A percentile compares a stretch with the other conserved stretches of the same genome.
Conservation (phyloP, 2,888 invertebrate genomes). For the Gortyna flavago region DNA sequence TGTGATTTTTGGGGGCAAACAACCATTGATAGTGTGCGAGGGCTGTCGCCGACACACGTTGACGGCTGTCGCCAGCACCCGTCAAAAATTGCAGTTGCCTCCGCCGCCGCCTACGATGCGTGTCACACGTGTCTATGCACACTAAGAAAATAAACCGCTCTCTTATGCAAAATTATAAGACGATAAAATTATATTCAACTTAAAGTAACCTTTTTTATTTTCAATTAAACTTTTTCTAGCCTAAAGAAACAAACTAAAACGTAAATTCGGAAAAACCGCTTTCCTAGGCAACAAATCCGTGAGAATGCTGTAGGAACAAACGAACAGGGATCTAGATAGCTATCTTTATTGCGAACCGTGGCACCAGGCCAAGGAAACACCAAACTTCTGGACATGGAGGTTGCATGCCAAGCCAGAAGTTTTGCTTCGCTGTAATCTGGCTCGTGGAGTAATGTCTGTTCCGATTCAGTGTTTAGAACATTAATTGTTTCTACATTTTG, state of each 20-base stretch:
- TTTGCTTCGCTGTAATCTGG: conserved; percentile 38
- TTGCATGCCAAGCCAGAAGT: conserved; percentile 57
- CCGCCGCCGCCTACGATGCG: neutral
- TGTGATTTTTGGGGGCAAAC: too few species aligned
- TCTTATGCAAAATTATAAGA: neutral
- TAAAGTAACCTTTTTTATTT: neutral
- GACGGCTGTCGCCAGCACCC: neutral
- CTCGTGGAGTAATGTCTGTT: conserved; percentile 26
- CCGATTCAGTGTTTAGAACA: conserved; percentile 38
- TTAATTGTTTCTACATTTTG: conserved; percentile 38
- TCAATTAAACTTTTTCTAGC: neutral
- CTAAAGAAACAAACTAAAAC: neutral
- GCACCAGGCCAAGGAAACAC: conserved; percentile 72
- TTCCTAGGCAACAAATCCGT: conserved; percentile 63
- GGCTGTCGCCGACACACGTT: neutral
- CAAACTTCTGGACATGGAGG: conserved; percentile 53
- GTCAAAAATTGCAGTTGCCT: neutral
- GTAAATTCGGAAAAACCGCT: conserved; percentile 34
- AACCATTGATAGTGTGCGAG: too few species aligned
- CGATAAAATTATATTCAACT: neutral
- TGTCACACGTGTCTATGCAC: neutral
- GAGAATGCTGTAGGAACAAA: conserved; percentile 62
- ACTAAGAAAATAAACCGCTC: neutral
- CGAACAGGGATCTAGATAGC: conserved; percentile 73
- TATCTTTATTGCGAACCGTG: conserved; percentile 71